A percentile compares a stretch with the other conserved stretches of the same genome.
phyloP scores from a whole-genome alignment of 92 coral and sea anemone species.

The Heliopora coerulea region DNA sequence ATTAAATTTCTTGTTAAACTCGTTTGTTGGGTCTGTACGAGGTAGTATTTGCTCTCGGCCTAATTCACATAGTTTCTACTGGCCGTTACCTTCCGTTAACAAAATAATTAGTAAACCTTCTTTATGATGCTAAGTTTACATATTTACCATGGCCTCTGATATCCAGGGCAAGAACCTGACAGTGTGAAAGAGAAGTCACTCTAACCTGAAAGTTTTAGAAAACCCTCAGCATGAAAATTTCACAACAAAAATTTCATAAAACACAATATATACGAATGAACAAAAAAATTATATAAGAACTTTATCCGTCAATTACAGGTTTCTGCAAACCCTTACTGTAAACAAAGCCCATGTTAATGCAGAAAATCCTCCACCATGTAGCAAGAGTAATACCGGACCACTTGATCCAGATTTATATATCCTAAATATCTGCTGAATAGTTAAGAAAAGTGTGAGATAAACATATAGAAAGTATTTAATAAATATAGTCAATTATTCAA shows the following conservation, averaged over 20 bases:
- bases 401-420: conserved; percentile 79
- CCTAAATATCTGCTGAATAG: conserved; percentile 63
- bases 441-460: conserved; percentile 34
- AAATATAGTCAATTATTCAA: too few species aligned
- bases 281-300: neutral
- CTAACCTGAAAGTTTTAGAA: conserved; percentile 43
- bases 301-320: too few species aligned
- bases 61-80: too few species aligned
- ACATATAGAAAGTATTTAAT: too few species aligned
- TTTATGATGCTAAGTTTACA: too few species aligned
- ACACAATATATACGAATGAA: neutral
- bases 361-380: conserved; percentile 99
- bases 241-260: neutral
- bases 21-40: too few species aligned
- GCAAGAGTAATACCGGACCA: conserved; percentile 75
- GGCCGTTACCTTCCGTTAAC: too few species aligned
- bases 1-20: too few species aligned
- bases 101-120: too few species aligned
- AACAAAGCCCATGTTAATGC: conserved; percentile 96
- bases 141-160: conserved; percentile 93
- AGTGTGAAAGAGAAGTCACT: conserved; percentile 69
- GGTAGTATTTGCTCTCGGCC: too few species aligned
- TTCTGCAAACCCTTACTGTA: conserved; percentile 52
- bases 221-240: too few species aligned
- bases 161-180: conserved; percentile 89